Base-by-base conservation (phyloP, 2,797 vertebrate genomes). In the Schizopygopsis malacanthus region DNA sequence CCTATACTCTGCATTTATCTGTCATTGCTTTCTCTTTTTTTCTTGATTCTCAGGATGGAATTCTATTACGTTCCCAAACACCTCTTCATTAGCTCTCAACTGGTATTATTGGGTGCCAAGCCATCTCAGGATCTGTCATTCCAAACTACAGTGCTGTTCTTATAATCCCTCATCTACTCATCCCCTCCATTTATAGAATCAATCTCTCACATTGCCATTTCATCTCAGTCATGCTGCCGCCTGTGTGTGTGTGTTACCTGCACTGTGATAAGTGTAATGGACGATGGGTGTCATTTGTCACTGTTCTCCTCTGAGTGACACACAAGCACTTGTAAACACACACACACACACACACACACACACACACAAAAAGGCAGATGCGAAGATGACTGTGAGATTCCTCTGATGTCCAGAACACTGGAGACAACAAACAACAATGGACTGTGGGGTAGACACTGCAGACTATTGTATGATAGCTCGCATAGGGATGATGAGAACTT, bases 241-340 rank as follows among this genome's bases (percentile, higher is more conserved):
- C 92, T 92, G 92, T 92, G 93, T 94, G 94, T 80, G 87, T 80
- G 89, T 89, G 82, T 94, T 94, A 94, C 94, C 94, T 94, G 92
- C 90, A 92, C 71, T 92, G 91, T 94, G 94, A 95, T 95, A 95
- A 95, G 94, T 95, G 93, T 94, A 95, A 94, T 92, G 93, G 93
- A 93, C 92, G 93, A 91, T 83, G 92, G 81, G 88, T 87, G 92
- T 95, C 94, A 93, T 95, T 95, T 94, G 93, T 96, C 94, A 95
- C 92, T 95, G 94, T 95, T 93, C 90, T 22, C 82, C 88, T 88
- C 43, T 50, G 81, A 89, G 91, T 92, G 93, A 94, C 93, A 92
- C 91, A 84, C 88, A 70, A 90, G 93, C 92, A 25, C 83, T 22
- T 79, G 52, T 52, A 47, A 61, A 65, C 39, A 76, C 41, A 37